These are phyloP conservation scores for Andrena marginata DNA, from an alignment of 2,888 invertebrate genomes.

Conservation along the genomic window DNA sequence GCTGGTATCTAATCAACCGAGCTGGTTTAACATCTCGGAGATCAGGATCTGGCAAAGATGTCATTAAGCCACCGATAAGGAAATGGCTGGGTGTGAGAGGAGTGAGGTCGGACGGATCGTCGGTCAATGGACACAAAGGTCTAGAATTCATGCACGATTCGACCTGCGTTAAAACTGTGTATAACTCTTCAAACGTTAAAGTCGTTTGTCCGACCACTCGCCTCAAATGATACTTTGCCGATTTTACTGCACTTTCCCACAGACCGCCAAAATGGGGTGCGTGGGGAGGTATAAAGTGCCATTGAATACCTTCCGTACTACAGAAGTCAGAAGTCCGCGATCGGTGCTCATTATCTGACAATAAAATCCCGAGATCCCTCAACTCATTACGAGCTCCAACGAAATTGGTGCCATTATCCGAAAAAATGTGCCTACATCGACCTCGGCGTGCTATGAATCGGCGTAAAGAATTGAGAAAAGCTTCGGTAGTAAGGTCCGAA, in stretches of 20 bases:
- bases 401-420: neutral
- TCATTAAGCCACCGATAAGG: slow-evolving; percentile 5
- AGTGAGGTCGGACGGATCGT: neutral
- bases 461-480: neutral
- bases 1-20: neutral
- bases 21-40: neutral
- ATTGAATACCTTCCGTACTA: neutral
- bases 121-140: neutral
- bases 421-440: neutral
- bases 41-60: neutral
- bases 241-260: slow-evolving; percentile 14
- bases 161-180: neutral
- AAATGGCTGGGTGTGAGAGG: slow-evolving; percentile 10
- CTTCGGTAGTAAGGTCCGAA: neutral
- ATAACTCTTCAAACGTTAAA: too few relatives aligned
- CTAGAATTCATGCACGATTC: slow-evolving; percentile 20
- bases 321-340: neutral
- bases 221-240: neutral
- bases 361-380: neutral
- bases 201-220: neutral
- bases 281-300: neutral
- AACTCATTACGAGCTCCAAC: neutral
- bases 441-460: slow-evolving; percentile 8
- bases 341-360: neutral
- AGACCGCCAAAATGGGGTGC: neutral